phyloP scores from a whole-genome alignment of 2,797 vertebrate genomes.

The Simalia tracyae region DNA sequence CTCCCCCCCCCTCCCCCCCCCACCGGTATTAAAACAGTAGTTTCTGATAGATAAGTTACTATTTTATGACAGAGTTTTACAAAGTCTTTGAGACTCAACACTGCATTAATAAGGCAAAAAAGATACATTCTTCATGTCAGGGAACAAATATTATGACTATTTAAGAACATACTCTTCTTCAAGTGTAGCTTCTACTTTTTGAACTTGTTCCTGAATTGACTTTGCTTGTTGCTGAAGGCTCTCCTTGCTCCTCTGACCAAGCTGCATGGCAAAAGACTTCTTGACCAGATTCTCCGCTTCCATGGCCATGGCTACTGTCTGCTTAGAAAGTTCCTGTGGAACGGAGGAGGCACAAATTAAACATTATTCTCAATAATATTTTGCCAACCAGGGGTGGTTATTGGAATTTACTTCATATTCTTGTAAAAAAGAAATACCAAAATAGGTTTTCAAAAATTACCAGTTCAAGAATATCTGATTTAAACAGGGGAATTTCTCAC shows the following conservation, averaged over 20 bases:
- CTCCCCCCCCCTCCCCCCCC: not conserved
- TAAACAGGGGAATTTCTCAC: not conserved
- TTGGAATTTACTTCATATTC: not conserved
- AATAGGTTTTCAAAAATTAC: not conserved
- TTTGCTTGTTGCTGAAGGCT: slow-evolving; percentile 83
- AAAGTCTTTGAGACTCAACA: slow-evolving; percentile 54
- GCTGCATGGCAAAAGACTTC: slow-evolving; percentile 89
- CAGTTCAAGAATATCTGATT: not conserved
- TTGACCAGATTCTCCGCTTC: slow-evolving; percentile 86
- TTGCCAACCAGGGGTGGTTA: not conserved
- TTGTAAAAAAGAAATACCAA: not conserved
- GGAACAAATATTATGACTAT: slow-evolving; percentile 70
- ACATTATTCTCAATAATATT: not conserved
- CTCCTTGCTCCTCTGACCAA: slow-evolving; percentile 86
- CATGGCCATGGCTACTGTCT: slow-evolving; percentile 80
- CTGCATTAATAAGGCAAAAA: slow-evolving; percentile 57
- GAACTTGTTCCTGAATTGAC: slow-evolving; percentile 85
- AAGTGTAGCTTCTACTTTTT: slow-evolving; percentile 82
- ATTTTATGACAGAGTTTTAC: slow-evolving; percentile 60
- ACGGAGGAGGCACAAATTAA: slow-evolving; percentile 32
- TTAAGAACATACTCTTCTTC: slow-evolving; percentile 89
- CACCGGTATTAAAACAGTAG: slow-evolving; percentile 20
- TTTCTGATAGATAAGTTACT: slow-evolving; percentile 18
- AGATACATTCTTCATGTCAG: slow-evolving; percentile 56
- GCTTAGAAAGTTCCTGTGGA: slow-evolving; percentile 81